A percentile compares a stretch with the other conserved stretches of the same genome.
Evolutionary conservation across 2,888 invertebrate species (phyloP).

Genomic region (Eupsilia transversa): DNA sequence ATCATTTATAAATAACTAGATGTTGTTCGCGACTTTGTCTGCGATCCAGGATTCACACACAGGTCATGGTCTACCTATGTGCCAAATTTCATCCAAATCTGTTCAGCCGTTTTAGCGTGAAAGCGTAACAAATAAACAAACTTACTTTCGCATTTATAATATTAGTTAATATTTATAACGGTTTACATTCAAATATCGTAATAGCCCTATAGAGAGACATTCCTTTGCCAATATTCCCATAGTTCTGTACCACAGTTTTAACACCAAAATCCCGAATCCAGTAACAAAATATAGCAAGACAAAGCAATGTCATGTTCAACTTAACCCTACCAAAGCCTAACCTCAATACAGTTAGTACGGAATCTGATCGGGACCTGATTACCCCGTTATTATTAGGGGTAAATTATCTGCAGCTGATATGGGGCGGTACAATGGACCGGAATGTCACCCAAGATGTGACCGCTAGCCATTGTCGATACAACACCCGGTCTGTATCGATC

Average conservation of each 20-base stretch:
- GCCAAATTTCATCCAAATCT: too few relatives aligned
- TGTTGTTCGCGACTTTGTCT: too few relatives aligned
- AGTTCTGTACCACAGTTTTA: background rate
- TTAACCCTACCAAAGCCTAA: slow-evolving; percentile 18
- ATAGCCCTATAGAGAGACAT: background rate
- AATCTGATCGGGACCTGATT: slow-evolving; percentile 53
- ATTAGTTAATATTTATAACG: too few relatives aligned
- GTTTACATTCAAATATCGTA: too few relatives aligned
- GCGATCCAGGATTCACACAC: too few relatives aligned
- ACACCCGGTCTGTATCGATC: slow-evolving; percentile 61
- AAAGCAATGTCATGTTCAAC: slow-evolving; percentile 28
- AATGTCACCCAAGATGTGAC: slow-evolving; percentile 65
- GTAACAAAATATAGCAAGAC: slow-evolving; percentile 14
- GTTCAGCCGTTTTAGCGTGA: too few relatives aligned
- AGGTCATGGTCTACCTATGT: too few relatives aligned
- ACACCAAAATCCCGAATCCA: background rate
- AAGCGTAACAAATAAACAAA: too few relatives aligned
- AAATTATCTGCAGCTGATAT: slow-evolving; percentile 59
- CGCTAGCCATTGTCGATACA: slow-evolving; percentile 61
- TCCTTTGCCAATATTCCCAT: slow-evolving; percentile 9
- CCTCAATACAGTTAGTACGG: slow-evolving; percentile 32
- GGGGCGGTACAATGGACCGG: slow-evolving; percentile 55
- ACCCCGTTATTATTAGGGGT: slow-evolving; percentile 48
- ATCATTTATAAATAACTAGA: too few relatives aligned
- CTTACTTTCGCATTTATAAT: too few relatives aligned